Evolutionary conservation across 2,113 vertebrate genomes (phyloP).

Genomic region (Clarias batrachus): DNA sequence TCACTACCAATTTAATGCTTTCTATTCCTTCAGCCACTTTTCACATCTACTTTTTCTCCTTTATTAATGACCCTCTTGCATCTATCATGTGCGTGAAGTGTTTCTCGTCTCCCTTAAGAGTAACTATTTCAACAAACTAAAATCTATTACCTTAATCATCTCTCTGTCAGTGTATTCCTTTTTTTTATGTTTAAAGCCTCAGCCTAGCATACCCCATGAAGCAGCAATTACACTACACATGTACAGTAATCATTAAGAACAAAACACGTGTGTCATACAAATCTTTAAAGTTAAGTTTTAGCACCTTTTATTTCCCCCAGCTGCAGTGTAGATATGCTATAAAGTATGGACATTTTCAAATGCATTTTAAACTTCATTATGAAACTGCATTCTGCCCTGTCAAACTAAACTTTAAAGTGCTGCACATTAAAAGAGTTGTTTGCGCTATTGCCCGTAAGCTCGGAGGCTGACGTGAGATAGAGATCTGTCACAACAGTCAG

Average conservation of each 20-base stretch:
- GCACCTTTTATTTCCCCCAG: background rate
- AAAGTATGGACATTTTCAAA: background rate
- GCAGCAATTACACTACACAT: background rate
- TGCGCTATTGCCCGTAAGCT: background rate
- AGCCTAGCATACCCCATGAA: background rate
- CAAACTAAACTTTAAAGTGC: background rate
- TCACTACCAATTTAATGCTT: background rate
- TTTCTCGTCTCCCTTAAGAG: conserved; percentile 25
- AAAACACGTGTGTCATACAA: background rate
- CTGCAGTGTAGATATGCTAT: background rate
- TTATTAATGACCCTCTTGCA: conserved; percentile 20
- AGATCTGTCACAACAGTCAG: background rate
- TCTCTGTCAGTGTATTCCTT: background rate
- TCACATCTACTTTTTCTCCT: conserved; percentile 6
- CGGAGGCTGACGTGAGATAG: background rate
- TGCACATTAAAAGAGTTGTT: background rate
- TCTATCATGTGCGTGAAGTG: conserved; percentile 1
- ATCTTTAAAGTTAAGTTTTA: background rate
- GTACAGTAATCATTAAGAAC: background rate
- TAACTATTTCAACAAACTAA: background rate
- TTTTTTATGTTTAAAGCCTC: background rate
- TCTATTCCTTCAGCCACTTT: background rate
- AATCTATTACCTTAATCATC: conserved; percentile 9
- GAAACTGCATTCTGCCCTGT: background rate
- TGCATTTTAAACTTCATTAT: background rate